A percentile compares a stretch with the other conserved stretches of the same genome.
Conservation (phyloP, 1,140 invertebrate genomes). For the Microplitis mediator region DNA sequence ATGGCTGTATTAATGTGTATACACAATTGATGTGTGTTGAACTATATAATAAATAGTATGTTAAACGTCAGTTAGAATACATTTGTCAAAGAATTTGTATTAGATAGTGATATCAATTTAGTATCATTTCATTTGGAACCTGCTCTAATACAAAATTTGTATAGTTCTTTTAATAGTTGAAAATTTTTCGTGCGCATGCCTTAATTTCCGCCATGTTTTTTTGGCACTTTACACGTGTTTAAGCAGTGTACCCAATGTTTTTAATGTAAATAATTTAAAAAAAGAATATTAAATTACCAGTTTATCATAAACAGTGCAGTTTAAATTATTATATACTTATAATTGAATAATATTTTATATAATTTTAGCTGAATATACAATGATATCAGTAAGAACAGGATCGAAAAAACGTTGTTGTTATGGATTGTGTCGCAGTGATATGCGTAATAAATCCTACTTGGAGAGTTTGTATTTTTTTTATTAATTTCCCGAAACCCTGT, state of each 20-base stretch:
- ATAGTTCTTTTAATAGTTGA: no score
- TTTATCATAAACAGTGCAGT: neutral
- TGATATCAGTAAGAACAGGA: conserved; percentile 12
- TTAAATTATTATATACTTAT: neutral
- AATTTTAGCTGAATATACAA: conserved; percentile 4
- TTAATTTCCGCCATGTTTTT: neutral
- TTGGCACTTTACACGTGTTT: neutral
- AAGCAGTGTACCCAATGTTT: neutral
- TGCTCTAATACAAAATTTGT: no score
- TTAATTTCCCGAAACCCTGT: conserved; percentile 29
- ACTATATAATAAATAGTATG: no score
- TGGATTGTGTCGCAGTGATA: conserved; percentile 18
- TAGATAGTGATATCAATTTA: no score
- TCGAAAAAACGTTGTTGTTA: conserved; percentile 19
- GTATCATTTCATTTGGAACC: no score
- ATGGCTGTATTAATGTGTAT: no score
- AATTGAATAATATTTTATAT: neutral
- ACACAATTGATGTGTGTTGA: no score
- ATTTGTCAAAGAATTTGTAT: no score
- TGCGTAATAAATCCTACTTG: neutral
- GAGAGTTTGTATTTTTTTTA: conserved; percentile 16
- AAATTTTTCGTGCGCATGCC: no score
- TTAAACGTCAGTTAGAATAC: no score
- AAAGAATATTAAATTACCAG: neutral
- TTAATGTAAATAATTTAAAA: neutral